phyloP scores from a whole-genome alignment of 2,113 vertebrate species.

The Engraulis encrasicolus region DNA sequence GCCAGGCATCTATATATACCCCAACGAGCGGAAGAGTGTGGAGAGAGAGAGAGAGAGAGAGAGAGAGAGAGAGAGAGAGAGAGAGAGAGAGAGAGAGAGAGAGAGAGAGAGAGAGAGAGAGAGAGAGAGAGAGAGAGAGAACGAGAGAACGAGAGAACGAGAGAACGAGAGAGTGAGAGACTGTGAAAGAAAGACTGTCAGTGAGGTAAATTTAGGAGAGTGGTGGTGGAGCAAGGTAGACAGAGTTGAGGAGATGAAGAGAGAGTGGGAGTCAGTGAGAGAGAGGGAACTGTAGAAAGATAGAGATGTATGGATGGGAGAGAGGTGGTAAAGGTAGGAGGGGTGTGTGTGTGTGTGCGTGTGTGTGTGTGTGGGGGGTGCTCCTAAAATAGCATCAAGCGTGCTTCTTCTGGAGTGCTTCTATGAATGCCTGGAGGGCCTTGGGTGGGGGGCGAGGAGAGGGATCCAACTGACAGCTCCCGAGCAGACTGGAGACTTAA shows the following conservation, averaged over 20 bases:
- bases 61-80: no score
- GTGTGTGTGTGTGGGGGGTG: no score
- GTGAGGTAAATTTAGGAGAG: neutral
- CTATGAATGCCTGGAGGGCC: conserved; percentile 70
- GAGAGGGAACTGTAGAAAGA: neutral
- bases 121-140: neutral
- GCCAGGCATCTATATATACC: conserved; percentile 50
- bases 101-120: neutral
- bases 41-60: no score
- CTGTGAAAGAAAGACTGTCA: neutral
- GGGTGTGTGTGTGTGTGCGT: conserved; percentile 50
- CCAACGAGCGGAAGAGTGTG: conserved; percentile 27
- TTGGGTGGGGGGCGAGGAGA: conserved; percentile 62
- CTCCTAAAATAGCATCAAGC: conserved; percentile 68
- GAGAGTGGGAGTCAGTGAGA: neutral
- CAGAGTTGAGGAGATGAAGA: conserved; percentile 28
- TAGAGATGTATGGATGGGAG: neutral
- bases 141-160: no score
- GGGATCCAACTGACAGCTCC: conserved; percentile 47
- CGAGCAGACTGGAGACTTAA: neutral
- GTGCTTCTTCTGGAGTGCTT: conserved; percentile 67
- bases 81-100: neutral
- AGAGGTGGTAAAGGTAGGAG: neutral
- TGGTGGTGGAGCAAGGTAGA: neutral
- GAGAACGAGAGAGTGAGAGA: no score